Evolutionary conservation across 2,888 invertebrate species (phyloP), one percentile per base, ranked within the genome.

Genomic region (Erpobdella octoculata): DNA sequence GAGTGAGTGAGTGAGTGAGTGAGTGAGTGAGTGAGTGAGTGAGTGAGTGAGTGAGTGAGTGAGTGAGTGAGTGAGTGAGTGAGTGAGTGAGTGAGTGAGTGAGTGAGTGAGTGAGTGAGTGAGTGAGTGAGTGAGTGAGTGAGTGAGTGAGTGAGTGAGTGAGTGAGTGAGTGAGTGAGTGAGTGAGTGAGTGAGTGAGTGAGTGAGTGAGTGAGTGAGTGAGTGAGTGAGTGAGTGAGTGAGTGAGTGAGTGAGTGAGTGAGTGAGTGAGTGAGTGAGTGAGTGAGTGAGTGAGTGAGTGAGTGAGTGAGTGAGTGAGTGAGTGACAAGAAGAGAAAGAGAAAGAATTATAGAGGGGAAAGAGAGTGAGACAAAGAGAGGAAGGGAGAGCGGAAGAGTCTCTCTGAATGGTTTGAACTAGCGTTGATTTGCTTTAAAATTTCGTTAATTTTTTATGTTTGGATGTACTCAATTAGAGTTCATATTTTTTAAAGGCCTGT

Each of bases 1-100:
- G 65, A 65, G 65, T 65, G 65, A 65, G 65, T 65, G 65, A 65
- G 65, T 65, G 65, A 65, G 65, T 65, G 65, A 65, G 65, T 65
- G 65, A 65, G 35, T 65, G 59, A 59, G 12, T 59, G 59, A 59
- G 59, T 59, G 59, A 59, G 59, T 59, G 59, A 59, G 21, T 59
- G 59, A 59, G 59, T 59, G 59, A 59, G 21, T 59, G 59, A 59
- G 21, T 59, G 59, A 59, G 21, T 59, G 59, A 9, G 21, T 59
- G 59, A 59, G 21, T 59, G 59, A 59, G 21, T 59, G 59, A 59
- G 21, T 59, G 59, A 59, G 21, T 59, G 59, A 59, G 21, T 59
- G 59, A 59, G 21, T 59, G 59, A 59, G 21, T 59, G 59, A 59
- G 21, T 59, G 59, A 59, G 21, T 59, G 59, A 59, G 21, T 59